Base-by-base conservation (phyloP, 2,888 invertebrate species). In the Euphydryas editha region DNA sequence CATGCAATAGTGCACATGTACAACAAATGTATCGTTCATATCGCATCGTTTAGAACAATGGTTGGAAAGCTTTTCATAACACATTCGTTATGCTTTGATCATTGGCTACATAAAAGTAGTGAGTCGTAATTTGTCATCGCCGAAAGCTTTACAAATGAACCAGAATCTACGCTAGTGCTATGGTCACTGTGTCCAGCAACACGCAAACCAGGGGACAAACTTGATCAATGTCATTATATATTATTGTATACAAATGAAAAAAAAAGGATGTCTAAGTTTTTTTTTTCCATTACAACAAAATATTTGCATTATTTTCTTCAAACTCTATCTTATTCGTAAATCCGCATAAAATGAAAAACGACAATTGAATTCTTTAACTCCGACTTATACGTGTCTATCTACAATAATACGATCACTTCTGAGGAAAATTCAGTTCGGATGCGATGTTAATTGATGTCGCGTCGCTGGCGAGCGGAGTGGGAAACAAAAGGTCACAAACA, bases 401-500 rank as follows among this genome's bases (percentile, higher is more conserved):
- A 84, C 81, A 86, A 85, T 82, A 83, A 82, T 85, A 84, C 80
- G 76, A 79, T 85, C 78, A 75, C 80, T 83, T 78, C 84, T 79
- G 85, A 87, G 89, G 89, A 88, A 90, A 89, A 90, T 89, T 86
- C 86, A 86, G 85, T 81, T 56, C 81, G 81, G 81, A 83, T 86
- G 82, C 86, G 84, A 88, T 87, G 88, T 91, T 92, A 92, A 92
- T 92, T 92, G 92, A 92, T 91, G 89, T 89, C 90, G 90, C 89
- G 86, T 88, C 86, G 86, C 83, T 81, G 86, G 85, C 85, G 86
- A 87, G 82, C 80, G 84, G 83, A 86, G 85, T 86, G 87, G 85
- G 86, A 88, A 88, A 91, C 91, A 92, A 92, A 92, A 88, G 90
- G 87, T 91, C 87, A 88, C 90, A 90, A 92, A 92, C 92, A 92